Evolutionary conservation across 2,888 invertebrate genomes (phyloP), one percentile per base, ranked within the genome.

Genomic region (Lasiommata megera): DNA sequence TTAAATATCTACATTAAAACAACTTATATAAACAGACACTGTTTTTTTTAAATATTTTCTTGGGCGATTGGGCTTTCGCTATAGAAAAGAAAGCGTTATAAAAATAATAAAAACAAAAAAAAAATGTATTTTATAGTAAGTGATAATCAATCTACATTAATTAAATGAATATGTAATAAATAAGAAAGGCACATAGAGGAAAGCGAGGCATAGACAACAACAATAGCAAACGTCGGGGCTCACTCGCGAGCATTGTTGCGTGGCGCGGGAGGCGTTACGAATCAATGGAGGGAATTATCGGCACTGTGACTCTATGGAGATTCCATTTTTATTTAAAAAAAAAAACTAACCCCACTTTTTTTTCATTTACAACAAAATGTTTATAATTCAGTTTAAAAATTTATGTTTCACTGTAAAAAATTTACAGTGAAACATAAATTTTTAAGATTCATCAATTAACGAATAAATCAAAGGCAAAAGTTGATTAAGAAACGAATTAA

Each of bases 281-380:
- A 90, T 89, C 90, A 90, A 90, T 90, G 90, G 90, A 90, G 88
- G 88, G 90, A 86, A 88, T 89, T 89, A 89, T 90, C 87, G 87
- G 86, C 77, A 82, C 81, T 76, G 58, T 54, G 56, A 65, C 36
- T 60, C 67, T 58, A 65, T 85, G 65, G 86, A 87, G 80, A 66
- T 56, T 67, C 50, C 61, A 17, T 55, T 37, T 16, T 12, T 23
- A 12, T 12, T 12, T 0, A 43, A 23, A 31, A 31, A 28, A 12
- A 41, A n/a, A 5, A 31, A 1, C 7, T 31, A 31, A 31, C 1
- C n/a, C n/a, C n/a, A 31, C 1, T 34, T 34, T 12, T 28, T 43
- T 23, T 23, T 28, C 12, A 1, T 43, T 43, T 28, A n/a, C 7
- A 43, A 28, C 23, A 28, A 44, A 29, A 31, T 23, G 6, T 41